phyloP scores from a whole-genome alignment of 2,113 vertebrate species.

The Casuarius casuarius region DNA sequence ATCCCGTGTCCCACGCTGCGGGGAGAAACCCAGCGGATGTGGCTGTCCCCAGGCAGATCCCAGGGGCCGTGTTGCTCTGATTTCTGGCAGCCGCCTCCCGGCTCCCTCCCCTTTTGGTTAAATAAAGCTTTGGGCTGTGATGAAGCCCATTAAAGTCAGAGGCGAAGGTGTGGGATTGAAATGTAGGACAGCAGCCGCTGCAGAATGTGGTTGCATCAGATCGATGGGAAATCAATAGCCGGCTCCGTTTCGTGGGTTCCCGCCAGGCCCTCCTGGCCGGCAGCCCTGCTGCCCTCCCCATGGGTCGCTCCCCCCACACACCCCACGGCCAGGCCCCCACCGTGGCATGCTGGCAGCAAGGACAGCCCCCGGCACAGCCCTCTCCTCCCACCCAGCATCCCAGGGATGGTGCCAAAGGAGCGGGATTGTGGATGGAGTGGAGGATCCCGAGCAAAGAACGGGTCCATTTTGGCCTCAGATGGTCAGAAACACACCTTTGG shows the following conservation, averaged over 20 bases:
- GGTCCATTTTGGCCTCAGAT: background rate
- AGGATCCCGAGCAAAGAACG: background rate
- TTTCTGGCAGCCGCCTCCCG: slow-evolving; percentile 23
- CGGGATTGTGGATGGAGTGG: too few relatives aligned
- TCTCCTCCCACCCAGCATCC: background rate
- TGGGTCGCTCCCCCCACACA: background rate
- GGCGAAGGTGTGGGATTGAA: slow-evolving; percentile 62
- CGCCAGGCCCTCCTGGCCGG: background rate
- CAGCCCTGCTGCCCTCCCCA: background rate
- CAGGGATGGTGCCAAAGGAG: background rate
- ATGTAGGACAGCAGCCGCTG: slow-evolving; percentile 70
- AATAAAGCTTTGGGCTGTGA: slow-evolving; percentile 57
- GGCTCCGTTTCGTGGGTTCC: background rate
- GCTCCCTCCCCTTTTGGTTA: slow-evolving; percentile 34
- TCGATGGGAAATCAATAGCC: slow-evolving; percentile 65
- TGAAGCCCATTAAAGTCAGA: slow-evolving; percentile 55
- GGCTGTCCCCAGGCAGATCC: rapidly evolving
- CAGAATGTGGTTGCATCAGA: slow-evolving; percentile 65
- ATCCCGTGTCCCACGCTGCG: background rate
- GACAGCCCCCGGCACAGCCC: background rate
- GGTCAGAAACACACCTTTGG: background rate
- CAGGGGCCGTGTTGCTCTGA: background rate
- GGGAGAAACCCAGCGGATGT: background rate
- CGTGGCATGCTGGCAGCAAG: background rate
- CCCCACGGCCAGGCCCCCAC: rapidly evolving